Evolutionary conservation across 2,113 vertebrate species (phyloP).

Genomic region (Vimba vimba): DNA sequence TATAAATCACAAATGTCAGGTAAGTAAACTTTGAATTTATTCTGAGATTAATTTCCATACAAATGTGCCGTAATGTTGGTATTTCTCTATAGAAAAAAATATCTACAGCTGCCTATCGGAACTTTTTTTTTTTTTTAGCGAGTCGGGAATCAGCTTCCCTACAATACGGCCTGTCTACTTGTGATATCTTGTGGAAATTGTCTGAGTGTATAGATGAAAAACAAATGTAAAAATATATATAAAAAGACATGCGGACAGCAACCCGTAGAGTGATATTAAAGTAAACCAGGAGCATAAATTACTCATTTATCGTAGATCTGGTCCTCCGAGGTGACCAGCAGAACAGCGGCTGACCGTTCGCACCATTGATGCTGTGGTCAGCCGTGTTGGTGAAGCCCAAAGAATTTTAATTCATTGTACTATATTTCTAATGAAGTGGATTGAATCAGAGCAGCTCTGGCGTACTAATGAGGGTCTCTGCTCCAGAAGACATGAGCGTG

Average conservation of each 20-base stretch:
- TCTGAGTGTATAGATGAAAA: slow-evolving; percentile 76
- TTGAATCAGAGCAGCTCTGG: slow-evolving; percentile 74
- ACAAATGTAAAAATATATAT: slow-evolving; percentile 56
- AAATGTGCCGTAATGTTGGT: slow-evolving; percentile 79
- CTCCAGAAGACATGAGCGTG: slow-evolving; percentile 62
- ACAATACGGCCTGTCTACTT: slow-evolving; percentile 77
- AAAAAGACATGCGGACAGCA: slow-evolving; percentile 69
- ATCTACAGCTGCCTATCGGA: slow-evolving; percentile 77
- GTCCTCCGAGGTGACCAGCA: slow-evolving; percentile 72
- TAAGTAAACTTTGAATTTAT: slow-evolving; percentile 78
- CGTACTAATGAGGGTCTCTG: slow-evolving; percentile 71
- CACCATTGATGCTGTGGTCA: slow-evolving; percentile 74
- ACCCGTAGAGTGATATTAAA: slow-evolving; percentile 66
- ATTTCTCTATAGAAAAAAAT: slow-evolving; percentile 67
- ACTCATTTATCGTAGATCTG: slow-evolving; percentile 71
- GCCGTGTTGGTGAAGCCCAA: slow-evolving; percentile 80
- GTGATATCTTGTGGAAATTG: slow-evolving; percentile 79
- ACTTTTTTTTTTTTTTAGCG: slow-evolving; percentile 73
- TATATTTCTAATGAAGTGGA: slow-evolving; percentile 72
- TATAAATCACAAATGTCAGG: slow-evolving; percentile 82
- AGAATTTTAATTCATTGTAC: slow-evolving; percentile 78
- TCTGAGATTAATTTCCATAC: slow-evolving; percentile 77
- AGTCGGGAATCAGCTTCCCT: slow-evolving; percentile 69
- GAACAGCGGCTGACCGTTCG: slow-evolving; percentile 77
- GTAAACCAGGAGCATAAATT: slow-evolving; percentile 68